These are phyloP conservation scores for Forbesichthys papilliferus DNA, from an alignment of 2,113 vertebrate genomes.

Conservation along the genomic window DNA sequence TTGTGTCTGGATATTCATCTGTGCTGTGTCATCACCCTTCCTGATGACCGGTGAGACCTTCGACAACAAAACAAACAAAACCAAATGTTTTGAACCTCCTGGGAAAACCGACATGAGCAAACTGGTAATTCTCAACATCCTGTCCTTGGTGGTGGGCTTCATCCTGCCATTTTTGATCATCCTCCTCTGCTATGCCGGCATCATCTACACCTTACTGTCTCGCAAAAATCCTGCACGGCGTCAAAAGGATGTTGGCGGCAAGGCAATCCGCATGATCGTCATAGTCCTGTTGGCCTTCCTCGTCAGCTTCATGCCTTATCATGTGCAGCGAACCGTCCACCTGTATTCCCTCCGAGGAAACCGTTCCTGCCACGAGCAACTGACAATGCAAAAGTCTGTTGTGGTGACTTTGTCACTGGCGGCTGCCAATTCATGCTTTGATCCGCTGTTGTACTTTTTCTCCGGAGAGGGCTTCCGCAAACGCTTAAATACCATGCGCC, in stretches of 20 bases:
- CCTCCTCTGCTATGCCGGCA: conserved; percentile 88
- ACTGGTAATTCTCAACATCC: conserved; percentile 79
- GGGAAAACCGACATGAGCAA: conserved; percentile 7
- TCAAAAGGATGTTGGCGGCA: conserved; percentile 73
- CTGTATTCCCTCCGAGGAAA: conserved; percentile 72
- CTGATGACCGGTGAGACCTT: conserved; percentile 71
- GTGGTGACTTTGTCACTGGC: conserved; percentile 90
- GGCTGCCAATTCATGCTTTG: conserved; percentile 92
- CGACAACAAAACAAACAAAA: conserved; percentile 76
- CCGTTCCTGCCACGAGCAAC: conserved; percentile 62
- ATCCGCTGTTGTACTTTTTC: conserved; percentile 95
- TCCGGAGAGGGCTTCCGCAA: conserved; percentile 88
- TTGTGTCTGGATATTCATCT: conserved; percentile 88
- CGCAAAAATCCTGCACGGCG: conserved; percentile 70
- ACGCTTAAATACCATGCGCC: conserved; percentile 81
- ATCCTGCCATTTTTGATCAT: conserved; percentile 86
- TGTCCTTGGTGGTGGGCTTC: conserved; percentile 86
- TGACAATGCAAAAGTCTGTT: conserved; percentile 88
- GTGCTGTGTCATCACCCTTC: conserved; percentile 82
- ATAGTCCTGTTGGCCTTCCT: conserved; percentile 89
- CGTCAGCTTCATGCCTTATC: conserved; percentile 92
- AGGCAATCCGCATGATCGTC: conserved; percentile 91
- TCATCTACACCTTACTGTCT: conserved; percentile 81
- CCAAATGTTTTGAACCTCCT: conserved; percentile 93
- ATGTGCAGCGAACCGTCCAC: conserved; percentile 88